Evolutionary conservation across 1,140 invertebrate species (phyloP).

Genomic region (Leptinotarsa defecta): DNA sequence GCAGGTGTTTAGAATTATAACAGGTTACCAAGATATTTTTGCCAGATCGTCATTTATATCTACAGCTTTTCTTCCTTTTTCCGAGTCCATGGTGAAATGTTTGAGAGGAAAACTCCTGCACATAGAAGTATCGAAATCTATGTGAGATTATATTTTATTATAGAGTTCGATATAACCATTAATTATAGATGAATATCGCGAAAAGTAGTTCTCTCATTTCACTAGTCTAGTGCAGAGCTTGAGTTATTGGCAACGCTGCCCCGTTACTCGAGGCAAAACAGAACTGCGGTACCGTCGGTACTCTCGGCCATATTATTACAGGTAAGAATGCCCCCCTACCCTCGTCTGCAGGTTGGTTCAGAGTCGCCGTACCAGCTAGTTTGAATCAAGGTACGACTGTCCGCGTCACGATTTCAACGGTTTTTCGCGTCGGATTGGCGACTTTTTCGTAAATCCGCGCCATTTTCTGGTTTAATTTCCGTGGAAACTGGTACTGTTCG

Average conservation of each 20-base stretch:
- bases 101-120: too few relatives aligned
- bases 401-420: constrained; percentile 35
- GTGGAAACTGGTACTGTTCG: constrained; percentile 9
- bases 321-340: constrained; percentile 19
- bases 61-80: too few relatives aligned
- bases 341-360: constrained; percentile 17
- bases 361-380: constrained; percentile 36
- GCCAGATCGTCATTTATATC: too few relatives aligned
- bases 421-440: constrained; percentile 30
- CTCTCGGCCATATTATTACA: constrained; percentile 27
- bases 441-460: constrained; percentile 15
- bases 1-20: too few relatives aligned
- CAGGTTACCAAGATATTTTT: too few relatives aligned
- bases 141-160: too few relatives aligned
- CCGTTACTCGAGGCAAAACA: constrained; percentile 14
- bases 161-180: too few relatives aligned
- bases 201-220: too few relatives aligned
- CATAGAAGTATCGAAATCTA: too few relatives aligned
- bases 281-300: constrained; percentile 22
- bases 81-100: too few relatives aligned
- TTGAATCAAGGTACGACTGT: constrained; percentile 36
- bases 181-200: too few relatives aligned
- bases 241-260: constrained; percentile 1
- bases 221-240: too few relatives aligned
- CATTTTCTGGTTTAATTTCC: constrained; percentile 7